Conservation (phyloP, 2,113 vertebrate species). For the Poeciliopsis occidentalis region DNA sequence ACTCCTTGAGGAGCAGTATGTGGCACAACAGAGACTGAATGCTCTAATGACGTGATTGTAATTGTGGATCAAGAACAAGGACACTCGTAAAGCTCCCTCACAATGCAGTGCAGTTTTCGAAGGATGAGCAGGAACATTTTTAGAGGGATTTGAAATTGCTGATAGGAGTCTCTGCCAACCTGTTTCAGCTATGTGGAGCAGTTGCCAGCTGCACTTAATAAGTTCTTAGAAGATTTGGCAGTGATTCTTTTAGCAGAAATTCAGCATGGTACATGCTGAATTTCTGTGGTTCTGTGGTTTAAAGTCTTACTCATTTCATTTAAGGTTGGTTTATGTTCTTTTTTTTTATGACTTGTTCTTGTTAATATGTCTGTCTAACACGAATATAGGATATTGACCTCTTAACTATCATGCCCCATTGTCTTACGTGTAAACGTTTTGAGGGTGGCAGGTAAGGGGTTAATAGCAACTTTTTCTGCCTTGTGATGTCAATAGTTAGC, state of each 20-base stretch:
- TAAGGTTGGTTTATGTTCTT: not conserved
- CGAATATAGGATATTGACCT: no score
- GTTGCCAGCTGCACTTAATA: slow-evolving; percentile 38
- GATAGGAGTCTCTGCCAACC: slow-evolving; percentile 29
- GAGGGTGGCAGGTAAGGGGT: not conserved
- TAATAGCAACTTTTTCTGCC: not conserved
- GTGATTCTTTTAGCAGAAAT: slow-evolving; percentile 22
- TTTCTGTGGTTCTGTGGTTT: not conserved
- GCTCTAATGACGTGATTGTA: slow-evolving; percentile 13
- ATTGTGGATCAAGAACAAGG: slow-evolving; percentile 20
- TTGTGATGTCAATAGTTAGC: not conserved
- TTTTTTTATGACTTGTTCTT: not conserved
- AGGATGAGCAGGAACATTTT: slow-evolving; percentile 17
- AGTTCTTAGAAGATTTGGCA: not conserved
- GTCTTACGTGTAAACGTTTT: not conserved
- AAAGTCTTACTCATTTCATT: not conserved
- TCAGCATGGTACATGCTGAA: not conserved
- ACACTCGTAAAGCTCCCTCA: slow-evolving; percentile 9
- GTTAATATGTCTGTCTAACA: not conserved
- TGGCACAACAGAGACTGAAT: slow-evolving; percentile 1
- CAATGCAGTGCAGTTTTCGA: slow-evolving; percentile 5
- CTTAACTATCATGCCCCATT: no score
- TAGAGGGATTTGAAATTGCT: slow-evolving; percentile 27
- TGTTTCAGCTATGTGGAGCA: slow-evolving; percentile 26
- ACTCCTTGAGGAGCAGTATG: slow-evolving; percentile 12